phyloP scores from a whole-genome alignment of 2,797 vertebrate genomes.

The Pseudocheirus occidentalis region DNA sequence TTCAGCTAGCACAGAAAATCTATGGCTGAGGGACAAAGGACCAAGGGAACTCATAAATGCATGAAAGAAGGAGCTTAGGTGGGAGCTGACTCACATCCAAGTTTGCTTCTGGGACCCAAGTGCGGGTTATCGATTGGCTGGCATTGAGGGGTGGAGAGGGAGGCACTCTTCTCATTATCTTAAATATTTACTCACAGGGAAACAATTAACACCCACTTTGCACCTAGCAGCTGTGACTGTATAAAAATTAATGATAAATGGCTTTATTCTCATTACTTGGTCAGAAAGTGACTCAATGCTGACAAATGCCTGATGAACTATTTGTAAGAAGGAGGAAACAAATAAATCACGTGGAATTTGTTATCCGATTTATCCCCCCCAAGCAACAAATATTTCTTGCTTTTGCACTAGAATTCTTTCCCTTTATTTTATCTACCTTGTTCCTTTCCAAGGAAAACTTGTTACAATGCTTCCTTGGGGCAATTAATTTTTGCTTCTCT shows the following conservation, averaged over 20 bases:
- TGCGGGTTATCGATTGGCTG: slow-evolving; percentile 50
- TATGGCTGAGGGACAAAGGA: slow-evolving; percentile 37
- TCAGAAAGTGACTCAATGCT: slow-evolving; percentile 59
- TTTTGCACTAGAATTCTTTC: slow-evolving; percentile 54
- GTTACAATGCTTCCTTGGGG: slow-evolving; percentile 68
- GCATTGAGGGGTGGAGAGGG: not conserved
- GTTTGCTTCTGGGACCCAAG: slow-evolving; percentile 34
- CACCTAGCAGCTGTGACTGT: slow-evolving; percentile 41
- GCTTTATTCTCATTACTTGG: slow-evolving; percentile 53
- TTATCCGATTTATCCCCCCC: slow-evolving; percentile 17
- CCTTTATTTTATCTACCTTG: slow-evolving; percentile 54
- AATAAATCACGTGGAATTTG: slow-evolving; percentile 49
- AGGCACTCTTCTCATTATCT: slow-evolving; percentile 57
- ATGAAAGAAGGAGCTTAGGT: slow-evolving; percentile 42
- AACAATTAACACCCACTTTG: slow-evolving; percentile 55
- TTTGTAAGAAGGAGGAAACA: slow-evolving; percentile 52
- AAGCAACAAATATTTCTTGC: slow-evolving; percentile 14
- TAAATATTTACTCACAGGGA: slow-evolving; percentile 63
- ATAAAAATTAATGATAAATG: slow-evolving; percentile 36
- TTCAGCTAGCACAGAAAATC: slow-evolving; percentile 42
- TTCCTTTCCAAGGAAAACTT: slow-evolving; percentile 78
- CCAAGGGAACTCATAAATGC: slow-evolving; percentile 42
- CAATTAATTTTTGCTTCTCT: slow-evolving; percentile 62
- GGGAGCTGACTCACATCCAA: slow-evolving; percentile 41
- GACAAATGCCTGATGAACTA: slow-evolving; percentile 42